Evolutionary conservation across 2,797 vertebrate species (phyloP).

Genomic region (Argentina silus): DNA sequence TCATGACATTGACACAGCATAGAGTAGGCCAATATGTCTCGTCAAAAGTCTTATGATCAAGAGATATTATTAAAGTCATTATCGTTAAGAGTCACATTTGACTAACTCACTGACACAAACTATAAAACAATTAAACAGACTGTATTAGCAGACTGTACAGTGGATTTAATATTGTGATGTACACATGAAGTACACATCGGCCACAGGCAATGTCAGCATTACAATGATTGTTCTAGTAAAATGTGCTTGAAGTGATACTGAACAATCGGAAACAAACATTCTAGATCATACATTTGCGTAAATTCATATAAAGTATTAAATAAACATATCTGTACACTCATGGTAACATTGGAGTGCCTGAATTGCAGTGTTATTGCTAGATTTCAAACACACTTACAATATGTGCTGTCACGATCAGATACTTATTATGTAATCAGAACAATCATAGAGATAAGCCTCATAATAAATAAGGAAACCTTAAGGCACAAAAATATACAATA

Average conservation of each 20-base stretch:
- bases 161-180: constrained; percentile 17
- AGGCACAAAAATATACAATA: constrained; percentile 46
- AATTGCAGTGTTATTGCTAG: background rate
- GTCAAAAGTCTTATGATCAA: background rate
- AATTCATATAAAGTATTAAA: background rate
- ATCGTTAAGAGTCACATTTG: too few species aligned
- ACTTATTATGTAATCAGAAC: constrained; percentile 1
- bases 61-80: too few species aligned
- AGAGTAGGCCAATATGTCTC: background rate
- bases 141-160: constrained; percentile 3
- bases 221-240: constrained; percentile 9
- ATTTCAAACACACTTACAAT: constrained; percentile 16
- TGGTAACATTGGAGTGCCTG: background rate
- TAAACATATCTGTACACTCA: background rate
- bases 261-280: constrained; percentile 22
- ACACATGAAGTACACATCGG: constrained; percentile 17
- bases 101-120: background rate
- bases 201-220: background rate
- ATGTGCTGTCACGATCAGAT: constrained; percentile 18
- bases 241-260: background rate
- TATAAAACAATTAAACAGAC: background rate
- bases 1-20: background rate
- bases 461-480: constrained; percentile 52
- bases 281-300: constrained; percentile 25
- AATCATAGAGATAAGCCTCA: constrained; percentile 11